Base-by-base conservation (phyloP, 1,140 invertebrate genomes). In the Leptinotarsa undecemlineata region DNA sequence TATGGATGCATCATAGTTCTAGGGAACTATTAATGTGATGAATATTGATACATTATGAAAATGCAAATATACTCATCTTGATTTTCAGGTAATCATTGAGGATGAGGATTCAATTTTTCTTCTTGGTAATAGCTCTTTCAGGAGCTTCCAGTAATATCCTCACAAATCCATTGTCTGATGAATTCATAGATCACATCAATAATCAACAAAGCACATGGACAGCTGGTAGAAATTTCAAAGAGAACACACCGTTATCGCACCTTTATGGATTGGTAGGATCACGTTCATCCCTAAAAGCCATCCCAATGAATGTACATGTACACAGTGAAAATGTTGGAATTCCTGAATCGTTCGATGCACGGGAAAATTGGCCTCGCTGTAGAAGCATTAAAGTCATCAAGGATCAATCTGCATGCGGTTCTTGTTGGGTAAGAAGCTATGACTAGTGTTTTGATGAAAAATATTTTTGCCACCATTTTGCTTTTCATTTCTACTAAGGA, bases 261-360 rank as follows among this genome's bases (percentile, higher is more conserved):
- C 26, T 33, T 6, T 33, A 33, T 33, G 26, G 13, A 4, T 23
- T 61, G 15, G 17, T 62, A 5, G 76, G 76, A 26, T 13, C 42
- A 15, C 33, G 3, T 15, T 48, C 13, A 42, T 33, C 62, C 11
- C 20, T 33, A 17, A 42, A 68, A 15, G 4, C 4, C 66, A 42
- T 42, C 1, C 20, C 48, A 42, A 15, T 86, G 71, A 86, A 86
- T 66, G 83, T 94, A 60, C 78, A 82, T 70, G 81, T 82, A 78
- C 82, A 83, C 80, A 75, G 79, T 64, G 60, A 23, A 21, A 63
- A 77, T 14, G 26, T 42, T 15, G 33, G 51, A 19, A 48, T 78
- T 23, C 76, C 76, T 14, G 74, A 75, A 21, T 73, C 26, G 17
- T 78, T 78, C 57, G 76, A 78, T 68, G 64, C 76, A 0, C 63